Conservation (phyloP, 2,888 invertebrate species). For the Chymomyza procnemis region DNA sequence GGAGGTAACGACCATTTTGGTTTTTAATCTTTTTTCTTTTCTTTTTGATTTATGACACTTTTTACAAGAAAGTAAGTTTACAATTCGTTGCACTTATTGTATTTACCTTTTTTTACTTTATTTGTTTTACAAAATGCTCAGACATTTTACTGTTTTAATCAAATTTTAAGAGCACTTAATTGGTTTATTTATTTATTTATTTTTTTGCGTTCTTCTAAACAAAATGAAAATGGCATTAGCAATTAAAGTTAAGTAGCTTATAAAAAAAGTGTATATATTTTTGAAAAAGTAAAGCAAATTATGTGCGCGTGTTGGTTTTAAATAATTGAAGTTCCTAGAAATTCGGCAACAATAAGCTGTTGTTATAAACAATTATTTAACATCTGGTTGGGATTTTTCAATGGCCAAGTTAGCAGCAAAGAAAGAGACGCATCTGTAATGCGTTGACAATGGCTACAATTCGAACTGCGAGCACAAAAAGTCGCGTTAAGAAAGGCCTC, state of each 20-base stretch:
- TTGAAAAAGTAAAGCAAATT: background rate
- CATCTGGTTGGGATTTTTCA: background rate
- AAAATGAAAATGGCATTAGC: background rate
- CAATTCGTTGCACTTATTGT: background rate
- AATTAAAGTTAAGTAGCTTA: background rate
- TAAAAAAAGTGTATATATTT: background rate
- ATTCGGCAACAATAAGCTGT: conserved; percentile 10
- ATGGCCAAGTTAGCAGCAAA: conserved; percentile 36
- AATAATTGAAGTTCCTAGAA: background rate
- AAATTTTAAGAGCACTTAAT: background rate
- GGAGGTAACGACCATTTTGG: conserved; percentile 76
- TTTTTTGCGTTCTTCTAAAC: background rate
- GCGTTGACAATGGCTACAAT: background rate
- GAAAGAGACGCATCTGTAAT: conserved; percentile 5
- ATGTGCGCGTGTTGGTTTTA: background rate
- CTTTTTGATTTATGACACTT: conserved; percentile 13
- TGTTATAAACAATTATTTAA: conserved; percentile 60
- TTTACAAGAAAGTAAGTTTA: background rate
- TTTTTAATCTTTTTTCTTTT: too few relatives aligned
- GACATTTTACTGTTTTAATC: background rate
- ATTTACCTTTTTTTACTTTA: conserved; percentile 27
- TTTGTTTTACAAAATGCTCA: conserved; percentile 33
- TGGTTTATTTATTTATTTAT: conserved; percentile 22
- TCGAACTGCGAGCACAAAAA: background rate
- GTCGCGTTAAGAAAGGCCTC: conserved; percentile 36